Percentiles rank a stretch among this genome's conserved stretches.
phyloP scores from a whole-genome alignment of 1,140 invertebrate genomes.

The Akabosia matsudoensis region DNA sequence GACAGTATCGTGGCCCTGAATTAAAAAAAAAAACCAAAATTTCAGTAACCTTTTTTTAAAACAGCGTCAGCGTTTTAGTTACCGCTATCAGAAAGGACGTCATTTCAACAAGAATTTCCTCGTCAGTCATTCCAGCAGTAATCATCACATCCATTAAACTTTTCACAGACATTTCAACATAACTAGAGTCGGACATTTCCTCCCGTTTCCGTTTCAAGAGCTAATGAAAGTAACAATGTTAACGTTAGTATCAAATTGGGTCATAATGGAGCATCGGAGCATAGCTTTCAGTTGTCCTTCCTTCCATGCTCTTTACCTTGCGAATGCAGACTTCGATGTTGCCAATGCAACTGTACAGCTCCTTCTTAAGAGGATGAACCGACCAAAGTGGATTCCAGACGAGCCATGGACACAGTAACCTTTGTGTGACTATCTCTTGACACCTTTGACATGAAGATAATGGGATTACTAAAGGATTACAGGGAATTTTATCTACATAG shows the following conservation, averaged over 20 bases:
- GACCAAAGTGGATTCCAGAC: not conserved
- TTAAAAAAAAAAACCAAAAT: not conserved
- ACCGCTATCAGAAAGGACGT: not conserved
- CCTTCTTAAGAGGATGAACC: not conserved
- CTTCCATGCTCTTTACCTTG: not conserved
- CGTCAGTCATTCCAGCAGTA: not conserved
- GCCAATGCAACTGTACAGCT: not conserved
- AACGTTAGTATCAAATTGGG: too few species aligned
- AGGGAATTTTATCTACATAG: not conserved
- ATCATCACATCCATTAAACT: conserved; percentile 1
- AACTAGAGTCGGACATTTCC: not conserved
- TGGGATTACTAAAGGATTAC: not conserved
- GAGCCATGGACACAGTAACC: not conserved
- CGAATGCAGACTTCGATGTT: not conserved
- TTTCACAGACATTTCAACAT: not conserved
- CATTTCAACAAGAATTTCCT: not conserved
- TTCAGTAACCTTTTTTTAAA: not conserved
- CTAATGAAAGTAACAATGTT: not conserved
- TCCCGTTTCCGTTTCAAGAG: not conserved
- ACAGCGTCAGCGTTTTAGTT: not conserved
- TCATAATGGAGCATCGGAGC: not conserved
- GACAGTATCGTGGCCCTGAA: not conserved
- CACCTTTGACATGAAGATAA: not conserved
- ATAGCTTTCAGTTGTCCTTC: not conserved
- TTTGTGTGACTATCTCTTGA: not conserved